A percentile compares a stretch with the other conserved stretches of the same genome.
These are phyloP conservation scores for Struthidea cinerea DNA, from an alignment of 2,113 vertebrate genomes.

Conservation along the genomic window DNA sequence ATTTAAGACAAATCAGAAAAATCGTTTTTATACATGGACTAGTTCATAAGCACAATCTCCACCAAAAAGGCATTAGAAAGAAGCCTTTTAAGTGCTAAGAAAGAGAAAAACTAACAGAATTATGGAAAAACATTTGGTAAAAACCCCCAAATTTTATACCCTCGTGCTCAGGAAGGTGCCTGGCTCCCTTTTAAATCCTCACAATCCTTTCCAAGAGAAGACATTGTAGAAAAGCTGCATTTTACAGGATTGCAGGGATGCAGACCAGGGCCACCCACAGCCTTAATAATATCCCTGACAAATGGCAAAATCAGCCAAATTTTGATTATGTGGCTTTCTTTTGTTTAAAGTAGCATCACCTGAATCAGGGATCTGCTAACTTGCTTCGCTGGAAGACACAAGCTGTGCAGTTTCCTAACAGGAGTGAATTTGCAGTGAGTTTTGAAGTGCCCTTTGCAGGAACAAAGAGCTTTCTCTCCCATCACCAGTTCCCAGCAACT, in stretches of 20 bases:
- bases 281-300: accelerated
- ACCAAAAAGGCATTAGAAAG: neutral
- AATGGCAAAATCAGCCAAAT: neutral
- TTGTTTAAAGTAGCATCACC: neutral
- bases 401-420: neutral
- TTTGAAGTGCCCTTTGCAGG: neutral
- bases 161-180: neutral
- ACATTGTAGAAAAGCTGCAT: accelerated
- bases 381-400: accelerated
- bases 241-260: neutral
- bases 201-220: neutral
- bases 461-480: neutral
- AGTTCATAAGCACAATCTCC: neutral
- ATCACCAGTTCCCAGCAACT: accelerated
- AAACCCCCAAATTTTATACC: neutral
- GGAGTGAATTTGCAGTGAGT: neutral
- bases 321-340: neutral
- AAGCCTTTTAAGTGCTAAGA: neutral
- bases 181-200: neutral
- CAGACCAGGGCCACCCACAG: neutral
- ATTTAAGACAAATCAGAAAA: neutral
- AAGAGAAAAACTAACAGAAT: neutral
- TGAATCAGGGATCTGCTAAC: neutral
- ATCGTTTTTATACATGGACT: neutral
- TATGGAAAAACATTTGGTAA: neutral